A percentile compares a stretch with the other conserved stretches of the same genome.
These are phyloP conservation scores for Okapia johnstoni DNA, from an alignment of 2,113 vertebrate genomes.

Conservation along the genomic window DNA sequence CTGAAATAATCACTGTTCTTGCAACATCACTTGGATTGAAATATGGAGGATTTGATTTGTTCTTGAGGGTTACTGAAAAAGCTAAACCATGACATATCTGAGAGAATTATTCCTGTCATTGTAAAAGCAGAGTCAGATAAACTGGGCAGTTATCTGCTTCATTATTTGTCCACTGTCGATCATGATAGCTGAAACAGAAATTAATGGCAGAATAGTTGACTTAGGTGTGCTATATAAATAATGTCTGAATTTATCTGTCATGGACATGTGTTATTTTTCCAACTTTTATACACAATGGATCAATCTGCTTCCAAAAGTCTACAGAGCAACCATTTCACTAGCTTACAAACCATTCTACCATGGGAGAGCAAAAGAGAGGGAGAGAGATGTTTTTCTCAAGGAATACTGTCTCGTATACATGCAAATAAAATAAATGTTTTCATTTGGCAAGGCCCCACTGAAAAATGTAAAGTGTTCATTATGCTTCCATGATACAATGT, in stretches of 20 bases:
- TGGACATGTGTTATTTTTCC: neutral
- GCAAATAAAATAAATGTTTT: neutral
- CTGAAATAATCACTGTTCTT: conserved; percentile 1
- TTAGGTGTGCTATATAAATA: neutral
- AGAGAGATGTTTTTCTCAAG: neutral
- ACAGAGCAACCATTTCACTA: neutral
- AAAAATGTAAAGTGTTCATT: neutral
- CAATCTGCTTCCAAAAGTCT: neutral
- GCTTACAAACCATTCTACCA: neutral
- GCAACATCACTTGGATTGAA: neutral
- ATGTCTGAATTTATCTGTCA: neutral
- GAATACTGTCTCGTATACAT: neutral
- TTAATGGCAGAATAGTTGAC: neutral
- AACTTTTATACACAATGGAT: neutral
- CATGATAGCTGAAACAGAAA: neutral
- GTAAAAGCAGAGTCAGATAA: conserved; percentile 32
- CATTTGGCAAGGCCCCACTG: neutral
- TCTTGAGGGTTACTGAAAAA: conserved; percentile 12
- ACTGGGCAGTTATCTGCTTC: neutral
- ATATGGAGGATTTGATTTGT: conserved; percentile 22
- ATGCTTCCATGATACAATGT: neutral
- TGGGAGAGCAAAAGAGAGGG: neutral
- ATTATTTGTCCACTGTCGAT: neutral
- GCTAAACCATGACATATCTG: neutral
- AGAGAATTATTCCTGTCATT: conserved; percentile 32